Conservation (phyloP, 1,140 invertebrate genomes). For the Drosophila carrolli region DNA sequence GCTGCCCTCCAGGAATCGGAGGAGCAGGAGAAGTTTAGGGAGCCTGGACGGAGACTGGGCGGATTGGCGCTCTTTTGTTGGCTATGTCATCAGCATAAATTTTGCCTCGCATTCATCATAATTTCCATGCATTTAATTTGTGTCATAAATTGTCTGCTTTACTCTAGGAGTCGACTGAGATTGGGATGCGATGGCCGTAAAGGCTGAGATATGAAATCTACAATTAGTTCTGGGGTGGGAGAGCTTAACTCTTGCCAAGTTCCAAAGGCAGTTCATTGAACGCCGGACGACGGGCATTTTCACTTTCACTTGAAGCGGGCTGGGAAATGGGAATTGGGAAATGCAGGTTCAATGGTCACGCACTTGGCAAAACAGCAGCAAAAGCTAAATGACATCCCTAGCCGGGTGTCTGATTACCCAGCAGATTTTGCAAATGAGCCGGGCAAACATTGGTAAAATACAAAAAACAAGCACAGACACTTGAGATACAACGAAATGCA, state of each 20-base stretch:
- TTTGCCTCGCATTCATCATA: constrained; percentile 80
- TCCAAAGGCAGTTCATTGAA: constrained; percentile 31
- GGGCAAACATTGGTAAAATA: constrained; percentile 35
- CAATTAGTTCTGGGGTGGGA: constrained; percentile 44
- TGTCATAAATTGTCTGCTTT: constrained; percentile 70
- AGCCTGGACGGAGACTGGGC: constrained; percentile 9
- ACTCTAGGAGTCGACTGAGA: constrained; percentile 50
- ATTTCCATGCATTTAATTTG: constrained; percentile 81
- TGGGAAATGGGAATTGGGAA: constrained; percentile 42
- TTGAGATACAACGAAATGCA: constrained; percentile 28
- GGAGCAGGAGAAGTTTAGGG: constrained; percentile 17
- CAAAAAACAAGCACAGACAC: constrained; percentile 17
- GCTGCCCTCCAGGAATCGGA: constrained; percentile 46
- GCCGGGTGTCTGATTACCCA: constrained; percentile 57
- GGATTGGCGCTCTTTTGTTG: constrained; percentile 33
- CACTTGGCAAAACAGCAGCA: constrained; percentile 41
- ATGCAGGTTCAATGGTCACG: constrained; percentile 58
- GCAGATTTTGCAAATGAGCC: constrained; percentile 65
- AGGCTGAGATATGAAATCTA: constrained; percentile 47
- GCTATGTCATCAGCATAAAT: constrained; percentile 82
- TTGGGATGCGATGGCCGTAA: constrained; percentile 37
- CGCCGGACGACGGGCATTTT: constrained; percentile 39
- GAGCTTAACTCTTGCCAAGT: constrained; percentile 4
- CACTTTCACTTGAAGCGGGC: constrained; percentile 57
- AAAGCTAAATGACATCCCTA: constrained; percentile 51